Base-by-base conservation (phyloP, 2,113 vertebrate genomes). In the Thamnophis sirtalis region DNA sequence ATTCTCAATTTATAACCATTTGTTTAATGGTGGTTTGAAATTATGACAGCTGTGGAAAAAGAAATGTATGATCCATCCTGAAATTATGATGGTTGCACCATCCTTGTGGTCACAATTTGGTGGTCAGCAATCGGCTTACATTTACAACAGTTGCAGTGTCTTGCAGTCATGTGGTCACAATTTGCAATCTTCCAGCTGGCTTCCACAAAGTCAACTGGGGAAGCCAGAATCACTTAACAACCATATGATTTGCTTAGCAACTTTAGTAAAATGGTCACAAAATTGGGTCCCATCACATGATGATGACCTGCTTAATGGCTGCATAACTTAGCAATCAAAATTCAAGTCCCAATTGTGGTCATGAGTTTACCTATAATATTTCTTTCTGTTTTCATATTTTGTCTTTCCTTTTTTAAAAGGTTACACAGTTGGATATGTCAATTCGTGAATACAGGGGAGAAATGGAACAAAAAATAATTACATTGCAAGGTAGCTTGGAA, bases 401-500 rank as follows among this genome's bases (percentile, higher is more conserved):
- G 7, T 49, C 85, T 91, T 86, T 91, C 94, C 94, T 53, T 90
- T n/a, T 95, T 95, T 96, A n/a, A 63, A 89, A 99, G 99, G 97
- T 99, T 93, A 97, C 97, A 54, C 98, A 99, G 96, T 95, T 99
- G 96, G 98, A 99, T 90, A 97, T 98, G 97, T 98, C 97, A 93
- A 98, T 99, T 97, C 97, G 93, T 88, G 98, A 99, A n/a, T 98
- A 98, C 89, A 98, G 97, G 92, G 98, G 97, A 97, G 98, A 99
- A 97, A 98, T 99, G 98, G 98, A 98, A 93, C 98, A 97, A 96
- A 98, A 98, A 97, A 98, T 98, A 95, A 98, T 98, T 97, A 96
- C 94, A 94, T 97, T 99, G 94, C 97, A 99, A 95, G 97, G 97
- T 91, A 97, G 93, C 86, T 97, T 99, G 94, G 97, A 98, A 94